Evolutionary conservation across 2,888 invertebrate species (phyloP).

Genomic region (Spatulosminthurus flaviceps): DNA sequence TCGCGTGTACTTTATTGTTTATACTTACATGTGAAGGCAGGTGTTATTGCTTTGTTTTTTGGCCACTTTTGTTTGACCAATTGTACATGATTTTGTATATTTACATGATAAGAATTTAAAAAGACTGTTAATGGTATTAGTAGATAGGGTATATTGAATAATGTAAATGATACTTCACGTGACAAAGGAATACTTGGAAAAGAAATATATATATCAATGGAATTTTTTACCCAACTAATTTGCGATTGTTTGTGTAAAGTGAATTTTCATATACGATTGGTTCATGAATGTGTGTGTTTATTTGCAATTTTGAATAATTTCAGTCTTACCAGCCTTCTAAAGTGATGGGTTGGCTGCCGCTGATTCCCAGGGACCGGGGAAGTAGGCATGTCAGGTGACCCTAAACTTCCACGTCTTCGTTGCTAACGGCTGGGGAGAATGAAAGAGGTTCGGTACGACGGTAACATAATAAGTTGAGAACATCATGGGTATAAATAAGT

Average conservation of each 20-base stretch:
- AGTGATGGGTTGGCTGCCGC: constrained; percentile 62
- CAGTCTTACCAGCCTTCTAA: constrained; percentile 61
- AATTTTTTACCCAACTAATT: background rate
- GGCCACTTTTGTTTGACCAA: background rate
- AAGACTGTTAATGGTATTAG: constrained; percentile 18
- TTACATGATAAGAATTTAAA: too few species aligned
- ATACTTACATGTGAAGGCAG: too few species aligned
- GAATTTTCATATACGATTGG: constrained; percentile 1
- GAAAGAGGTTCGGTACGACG: constrained; percentile 1
- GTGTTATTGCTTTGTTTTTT: background rate
- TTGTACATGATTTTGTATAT: constrained; percentile 17
- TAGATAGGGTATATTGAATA: background rate
- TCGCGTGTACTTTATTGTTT: too few species aligned
- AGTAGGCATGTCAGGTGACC: constrained; percentile 58
- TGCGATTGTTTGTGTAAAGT: background rate
- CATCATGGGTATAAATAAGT: background rate
- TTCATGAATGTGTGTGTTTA: constrained; percentile 37
- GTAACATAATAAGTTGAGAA: background rate
- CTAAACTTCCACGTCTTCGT: constrained; percentile 20
- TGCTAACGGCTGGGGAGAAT: background rate
- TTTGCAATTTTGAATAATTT: constrained; percentile 59
- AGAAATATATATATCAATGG: background rate
- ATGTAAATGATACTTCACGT: constrained; percentile 7
- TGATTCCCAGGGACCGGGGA: constrained; percentile 52
- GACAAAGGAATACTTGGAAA: background rate